Evolutionary conservation across 2,888 invertebrate species (phyloP).

Genomic region (Mesoligia furuncula): DNA sequence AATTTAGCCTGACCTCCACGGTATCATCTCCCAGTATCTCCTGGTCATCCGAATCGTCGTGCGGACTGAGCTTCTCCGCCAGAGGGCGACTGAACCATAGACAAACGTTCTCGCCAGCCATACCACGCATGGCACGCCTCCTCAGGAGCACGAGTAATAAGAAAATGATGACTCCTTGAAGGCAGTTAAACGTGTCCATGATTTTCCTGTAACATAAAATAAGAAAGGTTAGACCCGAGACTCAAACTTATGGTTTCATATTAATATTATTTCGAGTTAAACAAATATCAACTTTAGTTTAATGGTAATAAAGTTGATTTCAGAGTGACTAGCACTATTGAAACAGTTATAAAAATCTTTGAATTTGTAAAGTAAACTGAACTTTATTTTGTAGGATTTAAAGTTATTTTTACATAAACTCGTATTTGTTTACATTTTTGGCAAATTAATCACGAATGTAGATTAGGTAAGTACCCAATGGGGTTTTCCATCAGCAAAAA

Average conservation of each 20-base stretch:
- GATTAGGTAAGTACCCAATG: neutral
- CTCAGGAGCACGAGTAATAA: slow-evolving; percentile 90
- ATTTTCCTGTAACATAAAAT: slow-evolving; percentile 87
- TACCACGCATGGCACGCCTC: slow-evolving; percentile 88
- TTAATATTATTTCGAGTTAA: too few species aligned
- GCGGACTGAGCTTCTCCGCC: slow-evolving; percentile 82
- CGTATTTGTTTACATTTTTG: too few species aligned
- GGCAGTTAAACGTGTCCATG: slow-evolving; percentile 91
- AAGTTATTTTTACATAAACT: too few species aligned
- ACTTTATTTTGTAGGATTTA: too few species aligned
- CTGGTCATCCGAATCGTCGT: slow-evolving; percentile 84
- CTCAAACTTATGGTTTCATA: too few species aligned
- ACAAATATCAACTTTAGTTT: too few species aligned
- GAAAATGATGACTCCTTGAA: slow-evolving; percentile 92
- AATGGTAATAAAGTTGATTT: too few species aligned
- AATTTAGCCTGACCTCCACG: slow-evolving; percentile 86
- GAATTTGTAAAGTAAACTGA: too few species aligned
- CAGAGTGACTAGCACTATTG: too few species aligned
- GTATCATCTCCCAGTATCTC: slow-evolving; percentile 84
- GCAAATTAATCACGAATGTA: too few species aligned
- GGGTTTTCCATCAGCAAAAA: neutral
- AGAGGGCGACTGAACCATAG: slow-evolving; percentile 76
- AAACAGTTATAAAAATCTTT: too few species aligned
- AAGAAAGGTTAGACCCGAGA: neutral
- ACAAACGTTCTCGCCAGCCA: slow-evolving; percentile 85